Evolutionary conservation across 2,888 invertebrate species (phyloP), one percentile per base, ranked within the genome.

Genomic region (Drosophila koepferae): DNA sequence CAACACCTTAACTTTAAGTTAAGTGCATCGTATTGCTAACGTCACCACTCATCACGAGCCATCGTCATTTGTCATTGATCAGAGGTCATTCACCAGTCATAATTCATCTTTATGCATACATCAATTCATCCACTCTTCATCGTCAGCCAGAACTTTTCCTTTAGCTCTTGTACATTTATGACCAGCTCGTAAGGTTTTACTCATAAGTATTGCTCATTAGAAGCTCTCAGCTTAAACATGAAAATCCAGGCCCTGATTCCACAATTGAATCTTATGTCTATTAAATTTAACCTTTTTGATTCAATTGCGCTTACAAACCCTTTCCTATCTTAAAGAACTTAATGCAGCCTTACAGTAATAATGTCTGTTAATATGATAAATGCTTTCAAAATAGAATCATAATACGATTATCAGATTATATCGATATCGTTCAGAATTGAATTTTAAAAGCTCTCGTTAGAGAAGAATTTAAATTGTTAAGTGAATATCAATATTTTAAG

Each of bases 21-120:
- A 74, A 71, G 75, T 77, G 67, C 77, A 77, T 77, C 77, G 77
- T 76, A 80, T 60, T 73, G 68, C 68, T 73, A 77, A 78, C 63
- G 56, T 20, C 62, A 80, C n/a, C 34, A n/a, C 6, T 67, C 28
- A 61, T 60, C 63, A 62, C 44, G 59, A 14, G 34, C 20, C 51
- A 41, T n/a, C 20, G 38, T 51, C 31, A 61, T 46, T 44, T 34
- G 43, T 38, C 38, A 12, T 0, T 31, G 40, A 5, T 40, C n/a
- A 48, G 0, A 41, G 61, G 58, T 28, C 53, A 23, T 3, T 28
- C 62, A 20, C 41, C 10, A n/a, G 10, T 48, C 44, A 53, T 53
- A 53, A 23, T 20, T 31, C 54, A 20, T n/a, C 34, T 34, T 48
- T 31, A 61, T 36, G 36, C 38, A 70, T 48, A 28, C 46, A 44